These are phyloP conservation scores for Caenorhabditis virilis DNA, from an alignment of 2,888 invertebrate genomes.

Conservation along the genomic window DNA sequence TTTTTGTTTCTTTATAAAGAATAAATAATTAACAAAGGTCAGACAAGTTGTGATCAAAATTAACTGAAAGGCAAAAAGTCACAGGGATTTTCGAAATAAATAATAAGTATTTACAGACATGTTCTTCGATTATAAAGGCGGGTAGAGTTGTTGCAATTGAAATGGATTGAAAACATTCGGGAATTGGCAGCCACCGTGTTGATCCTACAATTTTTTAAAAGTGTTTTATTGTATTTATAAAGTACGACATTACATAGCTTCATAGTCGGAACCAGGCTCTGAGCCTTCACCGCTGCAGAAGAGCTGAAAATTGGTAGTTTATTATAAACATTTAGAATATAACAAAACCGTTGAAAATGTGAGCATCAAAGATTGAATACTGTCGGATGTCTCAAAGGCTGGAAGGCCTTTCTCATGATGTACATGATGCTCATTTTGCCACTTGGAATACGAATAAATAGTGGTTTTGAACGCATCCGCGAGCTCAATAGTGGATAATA, in stretches of 20 bases:
- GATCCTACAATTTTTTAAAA: slow-evolving; percentile 33
- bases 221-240: neutral
- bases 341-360: slow-evolving; percentile 41
- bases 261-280: slow-evolving; percentile 43
- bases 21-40: neutral
- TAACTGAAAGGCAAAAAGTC: neutral
- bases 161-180: slow-evolving; percentile 42
- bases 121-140: slow-evolving; percentile 38
- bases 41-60: neutral
- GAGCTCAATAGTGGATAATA: slow-evolving; percentile 36
- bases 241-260: slow-evolving; percentile 32
- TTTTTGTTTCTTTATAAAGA: too few species aligned
- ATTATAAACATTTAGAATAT: too few species aligned
- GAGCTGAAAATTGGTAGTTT: slow-evolving; percentile 20
- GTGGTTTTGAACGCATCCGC: slow-evolving; percentile 42
- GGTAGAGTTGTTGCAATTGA: slow-evolving; percentile 46
- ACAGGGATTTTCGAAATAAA: neutral
- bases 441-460: slow-evolving; percentile 42
- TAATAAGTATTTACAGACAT: slow-evolving; percentile 22
- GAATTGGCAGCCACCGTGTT: slow-evolving; percentile 45
- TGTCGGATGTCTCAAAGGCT: slow-evolving; percentile 39
- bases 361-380: slow-evolving; percentile 30
- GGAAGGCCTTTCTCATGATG: slow-evolving; percentile 40
- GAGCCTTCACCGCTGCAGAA: slow-evolving; percentile 45
- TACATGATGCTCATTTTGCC: slow-evolving; percentile 41